Evolutionary conservation across 2,888 invertebrate genomes (phyloP), one percentile per base, ranked within the genome.

Genomic region (Calliphora vomitoria): DNA sequence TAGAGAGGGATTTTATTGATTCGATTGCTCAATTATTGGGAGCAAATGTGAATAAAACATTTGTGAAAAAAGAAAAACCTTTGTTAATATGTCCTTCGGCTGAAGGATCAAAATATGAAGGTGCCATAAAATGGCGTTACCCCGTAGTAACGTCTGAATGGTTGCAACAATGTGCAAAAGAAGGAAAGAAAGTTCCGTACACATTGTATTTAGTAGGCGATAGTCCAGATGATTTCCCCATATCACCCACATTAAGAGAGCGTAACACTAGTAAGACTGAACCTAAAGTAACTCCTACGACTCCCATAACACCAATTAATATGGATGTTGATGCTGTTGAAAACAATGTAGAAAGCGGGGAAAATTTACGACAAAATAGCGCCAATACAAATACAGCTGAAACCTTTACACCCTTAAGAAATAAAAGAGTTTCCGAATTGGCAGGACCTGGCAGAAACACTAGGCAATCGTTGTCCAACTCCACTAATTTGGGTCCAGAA

Each of bases 71-170:
- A 88, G 96, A 96, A 0, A 97, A 96, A 0, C 98, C 98, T 0
- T 97, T 99, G 92, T 94, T 99, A 0, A 94, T 99, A 4, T 97
- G 97, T 88, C 96, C 96, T 6, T 94, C 94, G 0, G 94, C 97
- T 0, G 94, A 94, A 25, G 98, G 98, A 0, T 97, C 96, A 90
- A 99, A 98, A 92, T 97, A 97, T 92, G 94, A 94, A 58, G 98
- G 98, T 0, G 97, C 97, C 0, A 90, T 96, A 0, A 97, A 97
- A 92, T 99, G 98, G 99, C 95, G 91, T 47, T 94, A 98, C 82
- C 98, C 98, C 0, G 97, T 97, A 1, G 96, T 98, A 0, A 95
- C 93, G 0, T 96, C 96, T 11, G 94, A 95, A 11, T 98, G 98
- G 98, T 92, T 98, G 71, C 91, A 96, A 64, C 95, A 95, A 38